A percentile compares a stretch with the other conserved stretches of the same genome.
These are phyloP conservation scores for Pseudorhombus dupliciocellatus DNA, from an alignment of 2,113 vertebrate genomes.

Conservation along the genomic window DNA sequence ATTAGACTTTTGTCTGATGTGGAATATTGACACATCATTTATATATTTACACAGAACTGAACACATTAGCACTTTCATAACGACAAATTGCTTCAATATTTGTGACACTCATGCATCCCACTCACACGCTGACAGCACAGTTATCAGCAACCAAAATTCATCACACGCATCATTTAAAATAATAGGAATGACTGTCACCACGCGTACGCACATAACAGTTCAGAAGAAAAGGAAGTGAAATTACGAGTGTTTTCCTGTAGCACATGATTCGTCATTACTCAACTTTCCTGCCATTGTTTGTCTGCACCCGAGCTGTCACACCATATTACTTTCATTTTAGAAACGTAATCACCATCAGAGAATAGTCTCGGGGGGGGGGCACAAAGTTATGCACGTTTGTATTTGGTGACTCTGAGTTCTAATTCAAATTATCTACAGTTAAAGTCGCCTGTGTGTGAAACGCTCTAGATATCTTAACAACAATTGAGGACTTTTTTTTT, in stretches of 20 bases:
- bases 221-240: background rate
- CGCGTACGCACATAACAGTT: background rate
- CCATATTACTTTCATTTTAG: background rate
- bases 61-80: background rate
- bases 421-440: background rate
- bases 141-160: background rate
- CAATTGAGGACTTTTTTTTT: background rate
- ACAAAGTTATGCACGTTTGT: background rate
- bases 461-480: background rate
- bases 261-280: constrained; percentile 35
- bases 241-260: background rate
- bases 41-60: background rate
- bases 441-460: background rate
- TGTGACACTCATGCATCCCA: background rate
- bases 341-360: background rate
- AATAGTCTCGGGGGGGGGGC: background rate
- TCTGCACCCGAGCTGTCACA: constrained; percentile 20
- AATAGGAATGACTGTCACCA: background rate
- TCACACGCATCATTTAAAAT: background rate
- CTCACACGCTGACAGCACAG: background rate
- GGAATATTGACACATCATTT: too few species aligned
- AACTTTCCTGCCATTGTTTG: constrained; percentile 18
- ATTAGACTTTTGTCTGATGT: background rate
- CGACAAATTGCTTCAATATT: background rate
- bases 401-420: background rate